These are phyloP conservation scores for Scaptomyza polygonia DNA, from an alignment of 2,888 invertebrate genomes.

Conservation along the genomic window DNA sequence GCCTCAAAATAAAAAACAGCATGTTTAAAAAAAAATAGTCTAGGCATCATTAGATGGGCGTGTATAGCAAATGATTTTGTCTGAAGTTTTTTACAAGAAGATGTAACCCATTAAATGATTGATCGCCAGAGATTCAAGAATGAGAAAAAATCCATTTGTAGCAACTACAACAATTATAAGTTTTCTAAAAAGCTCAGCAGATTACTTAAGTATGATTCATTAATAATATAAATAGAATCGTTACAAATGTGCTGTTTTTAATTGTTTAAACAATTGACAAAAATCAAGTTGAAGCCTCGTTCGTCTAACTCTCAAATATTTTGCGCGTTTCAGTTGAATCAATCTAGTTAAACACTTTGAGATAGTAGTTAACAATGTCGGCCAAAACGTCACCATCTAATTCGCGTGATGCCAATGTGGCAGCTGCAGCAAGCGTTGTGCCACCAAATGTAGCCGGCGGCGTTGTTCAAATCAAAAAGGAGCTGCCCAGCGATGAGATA, in stretches of 20 bases:
- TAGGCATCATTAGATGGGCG: conserved; percentile 34
- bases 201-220: neutral
- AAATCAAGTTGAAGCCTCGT: neutral
- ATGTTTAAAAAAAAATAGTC: neutral
- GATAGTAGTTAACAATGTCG: conserved; percentile 84
- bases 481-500: conserved; percentile 90
- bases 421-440: conserved; percentile 41
- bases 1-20: conserved; percentile 24
- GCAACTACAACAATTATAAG: conserved; percentile 4
- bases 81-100: conserved; percentile 21
- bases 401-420: conserved; percentile 63
- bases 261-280: neutral
- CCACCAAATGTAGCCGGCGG: conserved; percentile 45
- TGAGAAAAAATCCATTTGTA: conserved; percentile 5
- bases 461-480: conserved; percentile 87
- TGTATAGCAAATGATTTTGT: conserved; percentile 21
- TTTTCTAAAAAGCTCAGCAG: neutral
- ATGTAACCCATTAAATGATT: conserved; percentile 47
- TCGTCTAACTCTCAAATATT: conserved; percentile 6
- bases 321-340: conserved; percentile 39
- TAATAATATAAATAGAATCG: neutral
- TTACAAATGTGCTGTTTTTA: too few relatives aligned
- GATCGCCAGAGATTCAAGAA: conserved; percentile 28
- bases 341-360: conserved; percentile 20
- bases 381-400: conserved; percentile 85